phyloP scores from a whole-genome alignment of 92 coral and sea anemone genomes.

The Zoanthus gigantus region DNA sequence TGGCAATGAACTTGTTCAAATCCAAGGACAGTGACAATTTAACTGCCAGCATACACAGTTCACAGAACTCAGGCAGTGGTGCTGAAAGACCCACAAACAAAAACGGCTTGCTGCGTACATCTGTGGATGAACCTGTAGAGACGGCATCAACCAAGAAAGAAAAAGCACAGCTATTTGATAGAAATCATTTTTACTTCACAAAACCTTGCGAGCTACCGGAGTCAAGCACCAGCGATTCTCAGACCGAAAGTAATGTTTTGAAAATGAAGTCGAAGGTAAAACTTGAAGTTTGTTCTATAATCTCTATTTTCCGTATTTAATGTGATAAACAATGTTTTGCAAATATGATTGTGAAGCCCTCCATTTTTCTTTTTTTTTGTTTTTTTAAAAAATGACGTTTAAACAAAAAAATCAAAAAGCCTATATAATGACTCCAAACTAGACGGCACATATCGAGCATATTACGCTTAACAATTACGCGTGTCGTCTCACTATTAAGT shows the following conservation, averaged over 20 bases:
- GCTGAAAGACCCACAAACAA: background rate
- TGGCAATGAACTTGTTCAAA: constrained; percentile 9
- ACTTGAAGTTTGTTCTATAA: background rate
- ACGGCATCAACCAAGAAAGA: background rate
- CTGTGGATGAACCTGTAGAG: background rate
- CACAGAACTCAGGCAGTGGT: background rate
- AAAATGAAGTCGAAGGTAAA: background rate
- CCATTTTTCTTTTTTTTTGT: no score
- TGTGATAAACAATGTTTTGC: background rate
- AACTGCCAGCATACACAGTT: background rate
- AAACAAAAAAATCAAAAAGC: no score
- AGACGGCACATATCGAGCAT: no score
- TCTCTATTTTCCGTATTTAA: background rate
- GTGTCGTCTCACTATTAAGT: no score
- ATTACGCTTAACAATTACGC: no score
- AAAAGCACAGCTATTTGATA: constrained; percentile 9
- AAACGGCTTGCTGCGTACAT: background rate
- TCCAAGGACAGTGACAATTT: background rate
- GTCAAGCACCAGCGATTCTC: constrained; percentile 11
- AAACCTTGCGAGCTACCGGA: background rate
- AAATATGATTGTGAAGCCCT: no score
- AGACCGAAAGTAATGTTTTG: background rate
- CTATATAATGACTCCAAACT: no score
- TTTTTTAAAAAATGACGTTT: no score
- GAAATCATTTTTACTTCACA: background rate